phyloP scores from a whole-genome alignment of 2,113 vertebrate genomes.

The Perognathus longimembris region DNA sequence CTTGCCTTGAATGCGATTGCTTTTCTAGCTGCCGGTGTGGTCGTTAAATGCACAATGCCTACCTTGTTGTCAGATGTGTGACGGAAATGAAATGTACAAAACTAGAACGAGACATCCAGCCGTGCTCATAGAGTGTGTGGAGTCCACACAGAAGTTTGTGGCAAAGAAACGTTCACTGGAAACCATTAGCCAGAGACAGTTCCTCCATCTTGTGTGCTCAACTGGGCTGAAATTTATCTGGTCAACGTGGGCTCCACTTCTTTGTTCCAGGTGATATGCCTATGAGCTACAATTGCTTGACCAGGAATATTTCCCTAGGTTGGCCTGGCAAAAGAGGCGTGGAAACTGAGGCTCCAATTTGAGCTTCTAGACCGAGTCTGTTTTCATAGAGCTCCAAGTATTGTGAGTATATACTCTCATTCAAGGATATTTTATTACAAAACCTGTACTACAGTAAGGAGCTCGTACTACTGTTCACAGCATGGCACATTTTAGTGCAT shows the following conservation, averaged over 20 bases:
- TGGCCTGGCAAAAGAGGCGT: not conserved
- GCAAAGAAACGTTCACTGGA: not conserved
- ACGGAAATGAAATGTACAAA: constrained; percentile 56
- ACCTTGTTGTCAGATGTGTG: constrained; percentile 20
- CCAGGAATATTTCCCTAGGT: constrained; percentile 60
- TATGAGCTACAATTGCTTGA: constrained; percentile 56
- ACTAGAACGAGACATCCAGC: constrained; percentile 25
- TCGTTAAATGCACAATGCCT: constrained; percentile 57
- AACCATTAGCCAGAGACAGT: constrained; percentile 23
- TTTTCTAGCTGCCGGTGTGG: constrained; percentile 5
- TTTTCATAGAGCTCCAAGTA: not conserved
- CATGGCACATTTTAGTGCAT: not conserved
- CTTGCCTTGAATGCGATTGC: constrained; percentile 60
- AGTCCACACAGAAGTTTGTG: not conserved
- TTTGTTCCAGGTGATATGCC: constrained; percentile 64
- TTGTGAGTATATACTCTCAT: not conserved
- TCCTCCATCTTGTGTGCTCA: not conserved
- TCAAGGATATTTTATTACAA: not conserved
- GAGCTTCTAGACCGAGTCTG: not conserved
- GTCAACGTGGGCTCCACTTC: not conserved
- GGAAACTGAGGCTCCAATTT: constrained; percentile 39
- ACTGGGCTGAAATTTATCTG: constrained; percentile 16
- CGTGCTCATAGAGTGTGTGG: not conserved
- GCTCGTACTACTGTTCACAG: not conserved
- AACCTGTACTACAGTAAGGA: too few species aligned